These are phyloP conservation scores for Euwallacea similis DNA, from an alignment of 1,140 invertebrate species.

Conservation along the genomic window DNA sequence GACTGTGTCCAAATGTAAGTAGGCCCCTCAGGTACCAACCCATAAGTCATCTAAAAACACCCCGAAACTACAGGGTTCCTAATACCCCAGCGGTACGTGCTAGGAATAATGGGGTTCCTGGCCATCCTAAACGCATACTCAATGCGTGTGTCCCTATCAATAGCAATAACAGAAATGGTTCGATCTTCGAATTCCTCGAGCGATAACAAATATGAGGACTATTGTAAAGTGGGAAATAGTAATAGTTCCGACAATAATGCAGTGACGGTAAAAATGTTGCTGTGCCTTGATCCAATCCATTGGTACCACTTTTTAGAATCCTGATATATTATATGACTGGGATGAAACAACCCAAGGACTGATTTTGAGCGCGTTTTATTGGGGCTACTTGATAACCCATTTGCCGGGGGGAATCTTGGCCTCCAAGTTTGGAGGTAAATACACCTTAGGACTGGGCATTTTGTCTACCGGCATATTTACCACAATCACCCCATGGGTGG, in stretches of 20 bases:
- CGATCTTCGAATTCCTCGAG: conserved; percentile 30
- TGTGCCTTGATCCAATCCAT: background rate
- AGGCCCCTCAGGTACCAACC: background rate
- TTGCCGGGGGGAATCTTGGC: conserved; percentile 74
- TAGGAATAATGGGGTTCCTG: conserved; percentile 82
- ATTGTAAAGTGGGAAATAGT: conserved; percentile 18
- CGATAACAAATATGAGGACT: conserved; percentile 7
- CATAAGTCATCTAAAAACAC: background rate
- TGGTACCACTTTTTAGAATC: conserved; percentile 39
- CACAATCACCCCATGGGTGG: conserved; percentile 66
- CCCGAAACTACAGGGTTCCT: conserved; percentile 58
- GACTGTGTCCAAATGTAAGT: conserved; percentile 33
- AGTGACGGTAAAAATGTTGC: conserved; percentile 26
- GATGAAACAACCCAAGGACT: conserved; percentile 66
- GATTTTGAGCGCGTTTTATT: conserved; percentile 69
- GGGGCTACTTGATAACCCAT: conserved; percentile 74
- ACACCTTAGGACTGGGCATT: conserved; percentile 73
- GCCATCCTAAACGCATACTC: conserved; percentile 84
- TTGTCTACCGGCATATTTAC: conserved; percentile 75
- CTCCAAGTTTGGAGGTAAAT: conserved; percentile 75
- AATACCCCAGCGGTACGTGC: conserved; percentile 73
- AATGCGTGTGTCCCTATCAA: conserved; percentile 83
- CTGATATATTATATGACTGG: conserved; percentile 61
- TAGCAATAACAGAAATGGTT: conserved; percentile 87
- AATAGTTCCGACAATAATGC: conserved; percentile 19